A percentile compares a stretch with the other conserved stretches of the same genome.
These are phyloP conservation scores for Bombus cullumanus DNA, from an alignment of 1,140 invertebrate genomes.

Conservation along the genomic window DNA sequence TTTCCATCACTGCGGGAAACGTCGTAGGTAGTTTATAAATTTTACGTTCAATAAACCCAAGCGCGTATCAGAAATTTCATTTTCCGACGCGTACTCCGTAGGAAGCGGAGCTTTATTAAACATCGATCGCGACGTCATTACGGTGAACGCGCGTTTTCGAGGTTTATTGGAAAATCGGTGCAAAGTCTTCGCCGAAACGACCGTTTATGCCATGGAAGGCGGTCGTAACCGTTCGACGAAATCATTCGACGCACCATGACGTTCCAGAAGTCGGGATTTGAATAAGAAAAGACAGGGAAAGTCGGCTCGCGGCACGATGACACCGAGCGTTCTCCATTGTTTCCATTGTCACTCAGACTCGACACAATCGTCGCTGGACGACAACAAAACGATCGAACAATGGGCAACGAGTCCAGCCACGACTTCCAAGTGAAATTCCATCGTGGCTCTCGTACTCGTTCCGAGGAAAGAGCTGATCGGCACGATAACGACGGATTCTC, in stretches of 20 bases:
- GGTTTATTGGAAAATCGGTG: not conserved
- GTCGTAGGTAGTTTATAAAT: conserved; percentile 2
- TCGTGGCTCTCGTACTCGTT: conserved; percentile 14
- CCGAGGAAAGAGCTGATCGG: not conserved
- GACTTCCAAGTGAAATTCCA: conserved; percentile 43
- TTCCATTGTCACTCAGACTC: conserved; percentile 23
- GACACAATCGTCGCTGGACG: conserved; percentile 50
- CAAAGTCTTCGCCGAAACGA: not conserved
- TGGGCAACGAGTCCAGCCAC: conserved; percentile 22
- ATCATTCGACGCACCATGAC: not conserved
- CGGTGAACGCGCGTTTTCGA: not conserved
- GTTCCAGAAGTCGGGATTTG: not conserved
- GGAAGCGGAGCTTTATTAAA: not conserved
- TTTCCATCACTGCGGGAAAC: no score
- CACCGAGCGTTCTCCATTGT: conserved; percentile 31
- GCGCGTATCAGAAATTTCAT: not conserved
- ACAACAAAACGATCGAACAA: conserved; percentile 51
- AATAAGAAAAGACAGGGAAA: conserved; percentile 29
- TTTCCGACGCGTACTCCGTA: not conserved
- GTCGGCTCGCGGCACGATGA: conserved; percentile 32
- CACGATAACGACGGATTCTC: not conserved
- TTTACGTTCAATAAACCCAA: not conserved
- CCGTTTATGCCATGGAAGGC: not conserved
- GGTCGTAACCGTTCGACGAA: not conserved
- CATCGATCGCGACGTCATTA: not conserved